A percentile compares a stretch with the other conserved stretches of the same genome.
phyloP scores from a whole-genome alignment of 2,797 vertebrate species.

The Lophius americanus region DNA sequence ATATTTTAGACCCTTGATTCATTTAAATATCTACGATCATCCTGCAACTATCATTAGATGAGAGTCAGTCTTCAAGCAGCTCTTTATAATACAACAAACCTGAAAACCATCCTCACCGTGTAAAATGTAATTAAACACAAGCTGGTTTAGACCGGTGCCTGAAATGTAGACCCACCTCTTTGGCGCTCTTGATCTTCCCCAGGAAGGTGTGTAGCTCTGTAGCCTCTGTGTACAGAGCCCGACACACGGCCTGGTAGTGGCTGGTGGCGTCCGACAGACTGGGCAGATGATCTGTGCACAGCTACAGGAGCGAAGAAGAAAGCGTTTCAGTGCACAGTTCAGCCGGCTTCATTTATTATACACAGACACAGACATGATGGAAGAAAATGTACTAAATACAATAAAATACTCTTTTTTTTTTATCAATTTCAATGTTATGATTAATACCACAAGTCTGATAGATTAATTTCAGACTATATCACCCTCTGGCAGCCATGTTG shows the following conservation, averaged over 20 bases:
- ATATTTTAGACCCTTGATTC: constrained; percentile 8
- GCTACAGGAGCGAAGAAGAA: constrained; percentile 69
- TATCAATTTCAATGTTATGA: too few relatives aligned
- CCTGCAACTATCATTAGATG: constrained; percentile 6
- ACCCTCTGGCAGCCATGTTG: background rate
- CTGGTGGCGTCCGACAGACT: constrained; percentile 86
- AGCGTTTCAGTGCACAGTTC: background rate
- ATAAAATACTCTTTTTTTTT: too few relatives aligned
- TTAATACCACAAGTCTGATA: too few relatives aligned
- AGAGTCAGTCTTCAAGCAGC: background rate
- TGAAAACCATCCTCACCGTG: background rate
- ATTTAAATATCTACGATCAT: constrained; percentile 17
- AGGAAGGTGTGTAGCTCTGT: constrained; percentile 94
- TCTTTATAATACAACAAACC: background rate
- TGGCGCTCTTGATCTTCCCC: constrained; percentile 94
- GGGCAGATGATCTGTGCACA: constrained; percentile 91
- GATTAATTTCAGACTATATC: constrained; percentile 2
- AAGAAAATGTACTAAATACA: too few relatives aligned
- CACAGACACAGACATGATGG: background rate
- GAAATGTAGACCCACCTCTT: constrained; percentile 84
- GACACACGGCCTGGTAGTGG: constrained; percentile 98
- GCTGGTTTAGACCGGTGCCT: too few relatives aligned
- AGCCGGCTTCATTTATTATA: background rate
- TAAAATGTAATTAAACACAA: too few relatives aligned
- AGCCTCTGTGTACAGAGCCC: constrained; percentile 94